Evolutionary conservation across 2,797 vertebrate species (phyloP).

Genomic region (Potorous gilbertii): DNA sequence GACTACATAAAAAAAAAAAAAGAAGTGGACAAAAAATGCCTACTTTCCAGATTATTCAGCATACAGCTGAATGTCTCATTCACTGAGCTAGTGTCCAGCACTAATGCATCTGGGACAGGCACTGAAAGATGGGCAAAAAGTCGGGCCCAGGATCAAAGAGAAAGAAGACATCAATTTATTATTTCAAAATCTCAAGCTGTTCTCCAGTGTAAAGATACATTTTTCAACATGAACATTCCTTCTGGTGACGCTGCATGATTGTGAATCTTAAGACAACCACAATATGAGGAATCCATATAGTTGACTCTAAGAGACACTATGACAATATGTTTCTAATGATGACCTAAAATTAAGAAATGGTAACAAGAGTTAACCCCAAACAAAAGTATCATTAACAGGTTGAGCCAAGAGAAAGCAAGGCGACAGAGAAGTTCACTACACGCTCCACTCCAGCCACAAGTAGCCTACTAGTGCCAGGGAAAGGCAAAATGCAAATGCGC

Average conservation of each 20-base stretch:
- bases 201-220: neutral
- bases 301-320: neutral
- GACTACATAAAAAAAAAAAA: neutral
- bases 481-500: neutral
- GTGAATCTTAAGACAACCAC: neutral
- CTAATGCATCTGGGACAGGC: neutral
- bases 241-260: neutral
- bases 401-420: neutral
- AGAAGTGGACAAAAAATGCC: neutral
- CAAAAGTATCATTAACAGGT: neutral
- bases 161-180: neutral
- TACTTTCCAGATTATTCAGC: too few relatives aligned
- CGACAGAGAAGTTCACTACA: neutral
- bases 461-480: neutral
- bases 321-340: neutral
- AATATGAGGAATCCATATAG: neutral
- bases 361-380: neutral
- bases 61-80: too few relatives aligned
- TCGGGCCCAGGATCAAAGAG: neutral
- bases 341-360: neutral
- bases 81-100: neutral
- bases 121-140: neutral
- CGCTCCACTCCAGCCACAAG: neutral
- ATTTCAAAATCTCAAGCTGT: neutral
- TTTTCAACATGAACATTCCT: neutral